These are phyloP conservation scores for Chlamydotis undulata DNA, from an alignment of 2,113 vertebrate genomes.

Conservation along the genomic window DNA sequence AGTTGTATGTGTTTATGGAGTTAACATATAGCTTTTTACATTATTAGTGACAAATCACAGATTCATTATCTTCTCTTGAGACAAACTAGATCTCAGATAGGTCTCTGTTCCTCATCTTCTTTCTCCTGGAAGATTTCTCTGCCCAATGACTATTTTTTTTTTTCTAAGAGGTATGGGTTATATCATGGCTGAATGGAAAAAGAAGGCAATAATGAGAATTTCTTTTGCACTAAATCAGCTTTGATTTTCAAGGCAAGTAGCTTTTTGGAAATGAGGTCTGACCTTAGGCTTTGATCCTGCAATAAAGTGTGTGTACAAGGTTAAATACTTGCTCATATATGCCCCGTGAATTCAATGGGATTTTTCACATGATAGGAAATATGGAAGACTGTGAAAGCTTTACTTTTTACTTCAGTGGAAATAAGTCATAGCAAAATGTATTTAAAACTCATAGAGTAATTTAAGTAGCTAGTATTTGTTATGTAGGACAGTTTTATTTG, in stretches of 20 bases:
- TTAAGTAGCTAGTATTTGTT: neutral
- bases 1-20: neutral
- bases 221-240: neutral
- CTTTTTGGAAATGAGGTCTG: neutral
- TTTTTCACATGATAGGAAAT: neutral
- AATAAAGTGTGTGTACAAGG: neutral
- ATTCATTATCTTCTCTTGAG: neutral
- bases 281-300: neutral
- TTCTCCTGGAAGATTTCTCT: neutral
- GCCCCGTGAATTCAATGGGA: neutral
- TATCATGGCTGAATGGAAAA: neutral
- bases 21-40: neutral
- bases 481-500: neutral
- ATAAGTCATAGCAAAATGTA: neutral
- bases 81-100: neutral
- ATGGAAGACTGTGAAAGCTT: neutral
- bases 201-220: neutral
- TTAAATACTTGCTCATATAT: neutral
- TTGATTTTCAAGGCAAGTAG: conserved; percentile 3
- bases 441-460: neutral
- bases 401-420: neutral
- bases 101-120: neutral
- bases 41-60: neutral
- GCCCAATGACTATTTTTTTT: neutral
- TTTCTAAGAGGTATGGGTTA: neutral